phyloP scores from a whole-genome alignment of 2,797 vertebrate genomes.

The Anguilla pacifica region DNA sequence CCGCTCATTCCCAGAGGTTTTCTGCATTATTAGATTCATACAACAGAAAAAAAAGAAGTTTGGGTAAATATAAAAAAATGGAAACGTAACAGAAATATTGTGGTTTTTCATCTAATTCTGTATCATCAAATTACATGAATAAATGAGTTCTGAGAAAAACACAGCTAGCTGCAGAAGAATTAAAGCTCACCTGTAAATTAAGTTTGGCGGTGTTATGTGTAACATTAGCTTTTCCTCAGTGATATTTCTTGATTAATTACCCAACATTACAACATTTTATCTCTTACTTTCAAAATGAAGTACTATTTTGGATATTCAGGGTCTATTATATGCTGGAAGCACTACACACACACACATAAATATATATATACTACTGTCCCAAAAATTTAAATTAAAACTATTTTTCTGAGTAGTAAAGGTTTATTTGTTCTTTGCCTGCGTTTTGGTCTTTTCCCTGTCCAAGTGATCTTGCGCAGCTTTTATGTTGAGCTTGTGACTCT shows the following conservation, averaged over 20 bases:
- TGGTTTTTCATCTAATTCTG: neutral
- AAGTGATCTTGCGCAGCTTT: neutral
- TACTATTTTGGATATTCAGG: neutral
- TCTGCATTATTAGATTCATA: neutral
- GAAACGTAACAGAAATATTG: neutral
- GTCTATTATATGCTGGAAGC: neutral
- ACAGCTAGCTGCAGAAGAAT: neutral
- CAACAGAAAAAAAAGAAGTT: neutral
- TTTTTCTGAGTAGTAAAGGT: no score
- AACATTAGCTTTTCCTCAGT: neutral
- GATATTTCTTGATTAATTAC: slow-evolving; percentile 5
- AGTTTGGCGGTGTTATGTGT: neutral
- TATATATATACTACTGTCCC: neutral
- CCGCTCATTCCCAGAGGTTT: neutral
- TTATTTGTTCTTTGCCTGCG: neutral
- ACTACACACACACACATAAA: neutral
- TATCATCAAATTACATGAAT: neutral
- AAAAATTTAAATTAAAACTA: no score
- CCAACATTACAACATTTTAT: neutral
- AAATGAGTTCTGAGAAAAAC: slow-evolving; percentile 10
- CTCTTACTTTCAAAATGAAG: neutral
- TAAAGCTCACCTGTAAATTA: neutral
- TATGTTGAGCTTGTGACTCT: neutral
- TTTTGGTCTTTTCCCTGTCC: neutral
- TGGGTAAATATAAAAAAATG: neutral